A percentile compares a stretch with the other conserved stretches of the same genome.
Conservation (phyloP, 2,113 vertebrate genomes). For the Thamnophis sirtalis region DNA sequence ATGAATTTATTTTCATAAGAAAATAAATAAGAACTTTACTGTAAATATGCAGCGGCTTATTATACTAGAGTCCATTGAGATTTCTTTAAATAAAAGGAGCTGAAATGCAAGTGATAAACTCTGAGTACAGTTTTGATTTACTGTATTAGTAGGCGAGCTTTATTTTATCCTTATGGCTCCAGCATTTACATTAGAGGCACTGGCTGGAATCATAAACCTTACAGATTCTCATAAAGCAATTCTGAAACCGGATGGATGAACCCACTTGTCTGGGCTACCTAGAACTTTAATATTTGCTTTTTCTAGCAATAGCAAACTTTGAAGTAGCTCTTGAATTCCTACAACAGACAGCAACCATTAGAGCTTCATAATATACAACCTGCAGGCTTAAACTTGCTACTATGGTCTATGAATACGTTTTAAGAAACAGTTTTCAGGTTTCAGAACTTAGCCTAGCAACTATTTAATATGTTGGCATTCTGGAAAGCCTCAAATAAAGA, state of each 20-base stretch:
- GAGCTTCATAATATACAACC: conserved; percentile 18
- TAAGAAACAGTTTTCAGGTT: conserved; percentile 22
- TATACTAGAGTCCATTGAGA: conserved; percentile 43
- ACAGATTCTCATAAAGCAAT: conserved; percentile 42
- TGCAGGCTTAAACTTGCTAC: conserved; percentile 36
- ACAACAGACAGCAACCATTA: conserved; percentile 32
- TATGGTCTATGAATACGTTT: conserved; percentile 20
- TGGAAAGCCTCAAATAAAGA: background rate
- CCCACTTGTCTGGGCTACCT: background rate
- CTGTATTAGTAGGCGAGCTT: conserved; percentile 46
- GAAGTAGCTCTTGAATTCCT: conserved; percentile 14
- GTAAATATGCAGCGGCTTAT: conserved; percentile 44
- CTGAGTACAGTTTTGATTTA: conserved; percentile 42
- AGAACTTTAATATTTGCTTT: conserved; percentile 20
- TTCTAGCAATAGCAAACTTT: conserved; percentile 31
- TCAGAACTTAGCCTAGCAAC: too few relatives aligned
- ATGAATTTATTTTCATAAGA: too few relatives aligned
- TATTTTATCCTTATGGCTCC: conserved; percentile 50
- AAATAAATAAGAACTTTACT: conserved; percentile 44
- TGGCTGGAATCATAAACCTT: conserved; percentile 47
- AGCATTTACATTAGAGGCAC: conserved; percentile 42
- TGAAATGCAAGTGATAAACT: conserved; percentile 44
- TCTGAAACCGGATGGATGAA: conserved; percentile 46
- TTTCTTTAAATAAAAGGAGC: conserved; percentile 50
- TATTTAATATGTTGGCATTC: background rate